phyloP scores from a whole-genome alignment of 1,140 invertebrate genomes.

The Diabrotica undecimpunctata region DNA sequence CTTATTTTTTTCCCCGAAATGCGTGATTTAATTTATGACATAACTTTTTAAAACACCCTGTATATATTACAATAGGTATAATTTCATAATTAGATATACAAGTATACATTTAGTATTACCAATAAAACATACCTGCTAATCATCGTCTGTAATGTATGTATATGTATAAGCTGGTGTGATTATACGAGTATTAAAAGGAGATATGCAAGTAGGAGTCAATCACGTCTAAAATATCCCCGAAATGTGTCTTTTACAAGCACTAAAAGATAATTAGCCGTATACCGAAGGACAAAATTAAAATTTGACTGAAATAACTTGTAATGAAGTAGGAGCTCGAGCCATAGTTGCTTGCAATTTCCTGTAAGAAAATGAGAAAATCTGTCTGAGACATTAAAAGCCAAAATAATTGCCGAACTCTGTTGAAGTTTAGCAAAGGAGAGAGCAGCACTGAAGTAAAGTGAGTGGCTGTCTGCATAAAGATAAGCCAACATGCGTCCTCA shows the following conservation, averaged over 20 bases:
- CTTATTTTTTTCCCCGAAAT: too few relatives aligned
- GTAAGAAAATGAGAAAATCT: conserved; percentile 2
- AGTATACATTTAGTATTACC: too few relatives aligned
- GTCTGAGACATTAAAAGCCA: neutral
- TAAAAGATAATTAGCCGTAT: neutral
- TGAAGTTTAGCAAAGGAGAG: neutral
- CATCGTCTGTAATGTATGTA: too few relatives aligned
- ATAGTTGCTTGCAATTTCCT: conserved; percentile 2
- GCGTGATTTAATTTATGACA: too few relatives aligned
- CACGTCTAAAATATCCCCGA: too few relatives aligned
- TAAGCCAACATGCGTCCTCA: conserved; percentile 1
- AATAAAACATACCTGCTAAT: too few relatives aligned
- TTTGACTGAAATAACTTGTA: neutral
- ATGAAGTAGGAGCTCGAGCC: neutral
- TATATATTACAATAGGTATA: too few relatives aligned
- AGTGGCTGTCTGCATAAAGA: conserved; percentile 1
- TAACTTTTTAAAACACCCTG: too few relatives aligned
- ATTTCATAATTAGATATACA: too few relatives aligned
- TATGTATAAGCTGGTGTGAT: too few relatives aligned
- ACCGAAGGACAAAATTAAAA: neutral
- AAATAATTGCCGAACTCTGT: neutral
- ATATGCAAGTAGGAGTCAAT: too few relatives aligned
- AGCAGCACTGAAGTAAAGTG: neutral
- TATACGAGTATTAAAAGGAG: too few relatives aligned
- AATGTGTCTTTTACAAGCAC: neutral